Percentiles rank a stretch among this genome's conserved stretches.
Evolutionary conservation across 92 coral and sea anemone species (phyloP).

Genomic region (Zoanthus sansibaricus): DNA sequence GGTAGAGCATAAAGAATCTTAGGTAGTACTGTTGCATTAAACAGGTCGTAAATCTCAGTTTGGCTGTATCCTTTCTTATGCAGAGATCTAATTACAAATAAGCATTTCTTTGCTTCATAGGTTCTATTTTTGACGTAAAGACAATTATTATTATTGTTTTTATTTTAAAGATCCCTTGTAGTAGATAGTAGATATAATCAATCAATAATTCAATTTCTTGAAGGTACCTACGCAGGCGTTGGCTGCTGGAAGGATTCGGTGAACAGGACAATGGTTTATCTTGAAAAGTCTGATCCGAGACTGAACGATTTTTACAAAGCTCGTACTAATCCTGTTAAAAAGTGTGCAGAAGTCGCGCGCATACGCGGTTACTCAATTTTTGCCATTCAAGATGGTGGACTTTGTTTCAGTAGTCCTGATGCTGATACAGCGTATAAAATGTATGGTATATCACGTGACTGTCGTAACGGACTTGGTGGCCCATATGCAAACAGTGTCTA

Average conservation of each 20-base stretch:
- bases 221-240: conserved; percentile 74
- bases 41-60: too few relatives aligned
- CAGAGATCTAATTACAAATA: too few relatives aligned
- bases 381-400: conserved; percentile 92
- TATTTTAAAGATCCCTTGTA: too few relatives aligned
- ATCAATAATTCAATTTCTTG: not conserved
- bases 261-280: conserved; percentile 64
- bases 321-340: conserved; percentile 71
- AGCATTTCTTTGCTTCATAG: too few relatives aligned
- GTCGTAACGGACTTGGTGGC: conserved; percentile 85
- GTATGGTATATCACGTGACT: conserved; percentile 87
- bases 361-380: conserved; percentile 84
- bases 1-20: too few relatives aligned
- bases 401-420: conserved; percentile 85
- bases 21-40: too few relatives aligned
- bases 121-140: too few relatives aligned
- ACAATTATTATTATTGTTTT: too few relatives aligned
- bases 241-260: conserved; percentile 92
- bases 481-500: conserved; percentile 89
- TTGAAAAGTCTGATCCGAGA: conserved; percentile 81
- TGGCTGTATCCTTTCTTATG: too few relatives aligned
- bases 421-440: conserved; percentile 73
- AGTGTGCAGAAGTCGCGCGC: conserved; percentile 90
- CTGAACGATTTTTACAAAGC: conserved; percentile 76
- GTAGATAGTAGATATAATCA: not conserved